Base-by-base conservation (phyloP, 2,113 vertebrate genomes). In the Ancistrus triradiatus region DNA sequence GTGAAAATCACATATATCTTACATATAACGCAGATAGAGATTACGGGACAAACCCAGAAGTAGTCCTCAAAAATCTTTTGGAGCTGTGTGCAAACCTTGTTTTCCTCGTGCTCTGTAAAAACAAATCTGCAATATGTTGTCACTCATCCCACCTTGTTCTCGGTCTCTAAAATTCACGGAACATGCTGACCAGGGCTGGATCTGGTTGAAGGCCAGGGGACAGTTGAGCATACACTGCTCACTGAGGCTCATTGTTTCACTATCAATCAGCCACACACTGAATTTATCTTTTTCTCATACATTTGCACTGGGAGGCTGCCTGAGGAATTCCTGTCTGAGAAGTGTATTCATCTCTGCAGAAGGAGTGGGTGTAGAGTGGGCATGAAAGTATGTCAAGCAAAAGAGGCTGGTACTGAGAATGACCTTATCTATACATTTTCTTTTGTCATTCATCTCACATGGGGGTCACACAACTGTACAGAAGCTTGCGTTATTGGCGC, bases 211-310 rank as follows among this genome's bases (percentile, higher is more conserved):
- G n/a, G n/a, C n/a, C n/a, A n/a, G n/a, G n/a, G n/a, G n/a, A n/a
- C n/a, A n/a, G n/a, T 25, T 49, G 14, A 37, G 44, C n/a, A n/a
- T 27, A 61, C 44, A 48, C 31, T 11, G 19, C 18, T 61, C 31
- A 48, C 59, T 61, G 21, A 49, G 44, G 44, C 59, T 28, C 43
- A 65, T 43, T 65, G 50, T 55, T 47, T 46, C 14, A 47, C 40
- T 22, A 57, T 63, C 19, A 8, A 22, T 8, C 42, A 35, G 18
- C n/a, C 8, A 47, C 42, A 46, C 51, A 37, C 14, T 46, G 43
- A 57, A 22, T 42, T 27, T n/a, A 21, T 43, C 49, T 63, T 31
- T 4, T 31, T 3, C 27, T 31, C 27, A 31, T 31, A 7, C 27
- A 14, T n/a, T n/a, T n/a, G 35, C 31, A 56, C 19, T 48, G 31